Percentiles rank a stretch among this genome's conserved stretches.
These are phyloP conservation scores for Zosterops borbonicus DNA, from an alignment of 2,113 vertebrate species.

Conservation along the genomic window DNA sequence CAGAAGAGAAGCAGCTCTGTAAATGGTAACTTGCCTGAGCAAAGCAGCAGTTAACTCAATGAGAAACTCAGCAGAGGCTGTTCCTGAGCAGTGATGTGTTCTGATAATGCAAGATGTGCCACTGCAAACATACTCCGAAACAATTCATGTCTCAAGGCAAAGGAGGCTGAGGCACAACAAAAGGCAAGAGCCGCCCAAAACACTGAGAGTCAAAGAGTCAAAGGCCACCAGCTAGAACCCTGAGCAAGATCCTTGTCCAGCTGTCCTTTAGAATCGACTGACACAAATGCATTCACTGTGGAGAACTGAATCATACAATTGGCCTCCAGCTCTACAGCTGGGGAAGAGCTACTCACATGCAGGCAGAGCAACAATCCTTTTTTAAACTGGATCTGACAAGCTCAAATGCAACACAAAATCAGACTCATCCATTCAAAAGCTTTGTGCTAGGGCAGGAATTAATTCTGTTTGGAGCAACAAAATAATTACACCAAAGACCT, in stretches of 20 bases:
- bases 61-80: background rate
- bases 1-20: background rate
- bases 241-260: background rate
- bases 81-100: background rate
- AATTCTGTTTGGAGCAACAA: background rate
- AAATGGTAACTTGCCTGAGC: background rate
- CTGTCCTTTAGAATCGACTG: background rate
- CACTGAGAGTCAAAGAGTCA: background rate
- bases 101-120: background rate
- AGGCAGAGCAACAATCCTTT: background rate
- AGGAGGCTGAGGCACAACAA: background rate
- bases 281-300: background rate
- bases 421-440: background rate
- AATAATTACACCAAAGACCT: conserved; percentile 11
- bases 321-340: background rate
- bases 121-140: background rate
- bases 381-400: background rate
- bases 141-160: background rate
- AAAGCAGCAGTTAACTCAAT: background rate
- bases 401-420: background rate
- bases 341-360: background rate
- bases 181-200: background rate
- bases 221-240: background rate
- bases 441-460: background rate
- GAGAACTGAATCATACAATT: background rate